phyloP scores from a whole-genome alignment of 2,888 invertebrate species.

The Meghimatium bilineatum region DNA sequence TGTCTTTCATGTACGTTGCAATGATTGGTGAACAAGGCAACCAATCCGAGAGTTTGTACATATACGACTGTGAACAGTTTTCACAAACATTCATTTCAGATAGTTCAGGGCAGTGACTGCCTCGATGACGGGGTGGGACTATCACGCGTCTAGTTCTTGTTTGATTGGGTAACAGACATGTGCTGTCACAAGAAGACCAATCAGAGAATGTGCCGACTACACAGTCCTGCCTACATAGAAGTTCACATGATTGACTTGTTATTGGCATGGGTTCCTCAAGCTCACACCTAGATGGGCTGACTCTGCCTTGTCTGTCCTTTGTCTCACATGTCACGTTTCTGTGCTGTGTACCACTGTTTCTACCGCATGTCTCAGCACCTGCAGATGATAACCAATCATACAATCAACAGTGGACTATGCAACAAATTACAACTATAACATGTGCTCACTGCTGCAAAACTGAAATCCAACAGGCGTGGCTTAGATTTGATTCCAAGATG shows the following conservation, averaged over 20 bases:
- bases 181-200: slow-evolving; percentile 80
- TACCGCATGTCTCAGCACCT: slow-evolving; percentile 56
- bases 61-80: slow-evolving; percentile 64
- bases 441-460: too few species aligned
- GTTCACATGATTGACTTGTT: slow-evolving; percentile 78
- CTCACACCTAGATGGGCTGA: slow-evolving; percentile 44
- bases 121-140: slow-evolving; percentile 65
- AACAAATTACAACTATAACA: too few species aligned
- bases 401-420: too few species aligned
- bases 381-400: background rate
- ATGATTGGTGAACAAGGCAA: slow-evolving; percentile 59
- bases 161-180: slow-evolving; percentile 59
- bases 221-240: slow-evolving; percentile 83
- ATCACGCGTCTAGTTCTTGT: slow-evolving; percentile 67
- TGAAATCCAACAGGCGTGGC: too few species aligned
- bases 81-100: slow-evolving; percentile 69
- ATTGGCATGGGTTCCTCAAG: slow-evolving; percentile 69
- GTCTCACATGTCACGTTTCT: slow-evolving; percentile 66
- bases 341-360: slow-evolving; percentile 59
- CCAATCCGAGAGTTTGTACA: slow-evolving; percentile 65
- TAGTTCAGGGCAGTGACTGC: slow-evolving; percentile 67
- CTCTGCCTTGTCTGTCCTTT: slow-evolving; percentile 53
- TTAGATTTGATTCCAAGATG: too few species aligned
- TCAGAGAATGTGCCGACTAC: slow-evolving; percentile 82
- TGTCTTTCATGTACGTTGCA: slow-evolving; percentile 45